Evolutionary conservation across 2,797 vertebrate genomes (phyloP), one percentile per base, ranked within the genome.

Genomic region (Propithecus perrieri): DNA sequence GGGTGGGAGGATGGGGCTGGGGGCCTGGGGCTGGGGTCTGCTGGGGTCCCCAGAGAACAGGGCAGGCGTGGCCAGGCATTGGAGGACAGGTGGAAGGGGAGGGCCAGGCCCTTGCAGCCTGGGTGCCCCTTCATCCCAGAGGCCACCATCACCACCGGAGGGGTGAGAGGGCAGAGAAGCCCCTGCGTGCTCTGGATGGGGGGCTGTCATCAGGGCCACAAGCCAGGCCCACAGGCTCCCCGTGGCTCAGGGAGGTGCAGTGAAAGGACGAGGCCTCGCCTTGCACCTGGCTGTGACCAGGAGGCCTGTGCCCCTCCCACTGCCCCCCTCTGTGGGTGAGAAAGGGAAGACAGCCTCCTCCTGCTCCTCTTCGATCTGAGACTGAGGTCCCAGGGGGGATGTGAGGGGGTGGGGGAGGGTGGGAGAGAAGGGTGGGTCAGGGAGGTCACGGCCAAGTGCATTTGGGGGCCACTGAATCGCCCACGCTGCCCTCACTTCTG

Each of bases 111-210:
- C 59, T 50, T 78, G 38, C 41, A 83, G 76, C 7, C 20, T 75
- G 71, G 35, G 57, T 48, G 67, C 61, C 38, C 53, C 61, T 86
- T 33, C 20, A n/a, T 24, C 57, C n/a, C 28, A 22, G 9, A 85
- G 79, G 18, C 41, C 17, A 17, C 0, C 13, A 7, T 57, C 79
- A 3, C 43, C 4, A 0, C 0, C 2, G 41, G 48, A 24, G 41
- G 33, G 55, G 14, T 3, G 11, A 18, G 18, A 61, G 55, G 30
- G 57, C 67, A 6, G 76, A 53, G 50, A 22, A 7, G 7, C 8
- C 35, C 8, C 33, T 1, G 1, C 41, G 22, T 10, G 46, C 38
- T 57, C 38, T 0, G 12, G 24, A 3, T 0, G 28, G 13, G 65
- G 38, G 57, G 6, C 17, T 2, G 17, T 18, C 46, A 7, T 14